These are phyloP conservation scores for Tenodera sinensis DNA, from an alignment of 2,888 invertebrate genomes.

Conservation along the genomic window DNA sequence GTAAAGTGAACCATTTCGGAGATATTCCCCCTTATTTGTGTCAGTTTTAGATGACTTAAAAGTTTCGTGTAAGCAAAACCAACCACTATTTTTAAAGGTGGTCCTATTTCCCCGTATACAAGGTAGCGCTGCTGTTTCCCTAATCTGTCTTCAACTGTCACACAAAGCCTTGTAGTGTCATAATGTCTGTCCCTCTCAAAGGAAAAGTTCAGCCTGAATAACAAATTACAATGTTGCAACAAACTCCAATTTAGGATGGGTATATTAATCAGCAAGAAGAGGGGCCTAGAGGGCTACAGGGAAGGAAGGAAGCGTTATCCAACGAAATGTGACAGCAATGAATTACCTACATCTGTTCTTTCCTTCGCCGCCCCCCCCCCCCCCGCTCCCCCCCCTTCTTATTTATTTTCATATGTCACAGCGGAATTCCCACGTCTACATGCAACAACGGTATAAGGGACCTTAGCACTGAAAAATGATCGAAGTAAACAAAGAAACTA, in stretches of 20 bases:
- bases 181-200: not conserved
- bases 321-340: not conserved
- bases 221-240: not conserved
- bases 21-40: too few relatives aligned
- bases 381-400: not conserved
- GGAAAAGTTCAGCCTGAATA: not conserved
- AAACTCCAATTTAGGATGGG: not conserved
- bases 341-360: not conserved
- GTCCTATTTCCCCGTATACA: not conserved
- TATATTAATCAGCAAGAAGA: not conserved
- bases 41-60: too few relatives aligned
- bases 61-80: too few relatives aligned
- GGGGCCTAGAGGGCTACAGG: not conserved
- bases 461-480: too few relatives aligned
- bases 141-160: not conserved
- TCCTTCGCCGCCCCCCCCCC: too few relatives aligned
- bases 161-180: not conserved
- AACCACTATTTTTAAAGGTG: not conserved
- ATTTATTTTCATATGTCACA: not conserved
- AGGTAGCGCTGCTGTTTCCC: not conserved
- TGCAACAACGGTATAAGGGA: not conserved
- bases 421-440: not conserved
- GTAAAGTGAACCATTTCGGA: too few relatives aligned
- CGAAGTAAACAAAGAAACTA: too few relatives aligned
- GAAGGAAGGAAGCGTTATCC: not conserved